A percentile compares a stretch with the other conserved stretches of the same genome.
Evolutionary conservation across 2,113 vertebrate genomes (phyloP).

Genomic region (Glaucomys volans): DNA sequence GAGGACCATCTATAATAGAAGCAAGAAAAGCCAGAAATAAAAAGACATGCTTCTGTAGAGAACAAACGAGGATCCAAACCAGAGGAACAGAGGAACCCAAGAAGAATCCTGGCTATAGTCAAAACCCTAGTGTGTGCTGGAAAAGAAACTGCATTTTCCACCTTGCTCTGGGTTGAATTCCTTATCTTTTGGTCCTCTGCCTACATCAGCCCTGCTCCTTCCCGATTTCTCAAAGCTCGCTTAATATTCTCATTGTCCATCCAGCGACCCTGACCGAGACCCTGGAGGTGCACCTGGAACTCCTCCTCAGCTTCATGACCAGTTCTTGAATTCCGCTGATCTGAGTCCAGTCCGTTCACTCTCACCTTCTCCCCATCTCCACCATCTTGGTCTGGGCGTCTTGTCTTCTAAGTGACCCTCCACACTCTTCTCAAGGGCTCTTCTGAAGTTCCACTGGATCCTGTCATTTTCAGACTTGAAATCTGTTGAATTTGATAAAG

Average conservation of each 20-base stretch:
- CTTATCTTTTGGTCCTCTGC: not conserved
- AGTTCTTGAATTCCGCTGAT: not conserved
- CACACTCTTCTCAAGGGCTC: not conserved
- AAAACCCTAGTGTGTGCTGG: not conserved
- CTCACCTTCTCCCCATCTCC: not conserved
- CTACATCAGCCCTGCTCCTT: not conserved
- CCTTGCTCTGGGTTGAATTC: not conserved
- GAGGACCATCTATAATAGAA: not conserved
- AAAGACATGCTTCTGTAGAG: not conserved
- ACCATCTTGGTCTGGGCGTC: not conserved
- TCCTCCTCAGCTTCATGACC: not conserved
- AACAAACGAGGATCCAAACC: not conserved
- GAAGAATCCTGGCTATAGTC: not conserved
- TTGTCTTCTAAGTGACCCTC: not conserved
- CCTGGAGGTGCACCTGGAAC: not conserved
- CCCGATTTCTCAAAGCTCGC: not conserved
- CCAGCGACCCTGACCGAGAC: not conserved
- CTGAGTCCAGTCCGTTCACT: fast-evolving
- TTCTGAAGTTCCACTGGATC: not conserved
- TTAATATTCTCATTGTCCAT: not conserved
- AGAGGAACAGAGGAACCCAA: not conserved
- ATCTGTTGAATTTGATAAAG: not conserved
- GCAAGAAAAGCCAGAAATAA: not conserved
- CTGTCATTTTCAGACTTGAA: not conserved
- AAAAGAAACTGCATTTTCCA: not conserved